Conservation (phyloP, 2,797 vertebrate species). For the Prunella strophiata region DNA sequence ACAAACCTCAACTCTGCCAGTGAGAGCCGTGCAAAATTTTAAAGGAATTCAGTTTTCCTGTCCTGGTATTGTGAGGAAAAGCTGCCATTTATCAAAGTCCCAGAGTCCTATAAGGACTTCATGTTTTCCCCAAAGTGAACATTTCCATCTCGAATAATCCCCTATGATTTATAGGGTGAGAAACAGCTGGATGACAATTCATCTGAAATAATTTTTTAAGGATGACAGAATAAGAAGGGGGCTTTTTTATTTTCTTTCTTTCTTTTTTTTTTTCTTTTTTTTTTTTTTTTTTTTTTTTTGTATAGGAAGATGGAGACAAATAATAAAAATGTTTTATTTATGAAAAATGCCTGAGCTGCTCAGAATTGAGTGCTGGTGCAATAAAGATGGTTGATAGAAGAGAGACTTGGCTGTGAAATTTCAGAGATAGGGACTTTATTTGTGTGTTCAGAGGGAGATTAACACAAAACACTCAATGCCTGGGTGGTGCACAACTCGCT, state of each 20-base stretch:
- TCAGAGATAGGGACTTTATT: not conserved
- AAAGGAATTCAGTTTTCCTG: not conserved
- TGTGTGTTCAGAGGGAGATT: not conserved
- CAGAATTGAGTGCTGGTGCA: constrained; percentile 16
- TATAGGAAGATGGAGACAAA: constrained; percentile 58
- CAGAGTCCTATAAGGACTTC: not conserved
- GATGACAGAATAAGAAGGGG: constrained; percentile 30
- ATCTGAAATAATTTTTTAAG: constrained; percentile 37
- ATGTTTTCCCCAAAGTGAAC: not conserved
- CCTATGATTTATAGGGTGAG: not conserved
- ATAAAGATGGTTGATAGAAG: constrained; percentile 15
- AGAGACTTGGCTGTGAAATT: not conserved
- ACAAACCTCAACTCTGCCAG: constrained; percentile 41
- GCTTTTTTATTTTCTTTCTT: not conserved
- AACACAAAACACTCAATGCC: not conserved
- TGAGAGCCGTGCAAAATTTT: constrained; percentile 48
- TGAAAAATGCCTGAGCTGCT: constrained; percentile 67
- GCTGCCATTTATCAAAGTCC: not conserved
- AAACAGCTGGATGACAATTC: constrained; percentile 24
- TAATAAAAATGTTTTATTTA: constrained; percentile 75
- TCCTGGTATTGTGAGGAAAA: not conserved
- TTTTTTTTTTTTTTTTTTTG: not conserved
- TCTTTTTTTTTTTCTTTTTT: not conserved
- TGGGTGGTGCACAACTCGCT: not conserved
- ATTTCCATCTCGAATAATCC: constrained; percentile 4